Evolutionary conservation across 1,140 invertebrate genomes (phyloP), one percentile per base, ranked within the genome.

Genomic region (Drosophila kikkawai): DNA sequence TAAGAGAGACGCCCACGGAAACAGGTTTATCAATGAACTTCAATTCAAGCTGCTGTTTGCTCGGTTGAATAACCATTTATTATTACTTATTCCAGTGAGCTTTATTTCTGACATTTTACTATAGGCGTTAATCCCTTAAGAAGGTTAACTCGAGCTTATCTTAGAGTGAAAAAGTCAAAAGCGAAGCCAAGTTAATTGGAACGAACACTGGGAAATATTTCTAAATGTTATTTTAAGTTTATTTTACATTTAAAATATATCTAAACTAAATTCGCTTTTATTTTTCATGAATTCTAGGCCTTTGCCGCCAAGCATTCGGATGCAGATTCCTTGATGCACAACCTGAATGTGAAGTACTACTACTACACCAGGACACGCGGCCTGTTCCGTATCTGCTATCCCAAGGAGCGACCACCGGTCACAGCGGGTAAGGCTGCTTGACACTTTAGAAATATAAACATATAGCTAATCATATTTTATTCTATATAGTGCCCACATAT

Each of bases 351-450:
- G 56, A 97, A 97, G 93, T 97, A 96, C 93, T 97, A 95, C 88
- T 97, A 96, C 93, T 98, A 95, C 93, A 97, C 97, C 41, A 95
- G 97, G 91, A 98, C 97, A 76, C 95, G 97, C 85, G 98, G 98
- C 82, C 94, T 98, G 6, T 98, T 98, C 94, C 95, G 97, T 86
- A 96, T 97, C 93, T 98, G 97, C 91, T 98, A 97, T 93, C 97
- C 97, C 26, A 97, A 97, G 93, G 96, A 98, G 90, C 95, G 96
- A 78, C 97, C 97, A 48, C 96, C 96, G 22, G 53, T 64, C 34
- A 71, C 83, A 59, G 95, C 95, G 91, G 96, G 97, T 98, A 94
- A 95, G 94, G 78, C 13, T 6, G 8, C 13, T 3, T 1, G 3
- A 3, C 4, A 2, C 15, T 9, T 0, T 1, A 4, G 34, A 19